Conservation (phyloP, 2,888 invertebrate species). For the Chamaedrilus cognettii region DNA sequence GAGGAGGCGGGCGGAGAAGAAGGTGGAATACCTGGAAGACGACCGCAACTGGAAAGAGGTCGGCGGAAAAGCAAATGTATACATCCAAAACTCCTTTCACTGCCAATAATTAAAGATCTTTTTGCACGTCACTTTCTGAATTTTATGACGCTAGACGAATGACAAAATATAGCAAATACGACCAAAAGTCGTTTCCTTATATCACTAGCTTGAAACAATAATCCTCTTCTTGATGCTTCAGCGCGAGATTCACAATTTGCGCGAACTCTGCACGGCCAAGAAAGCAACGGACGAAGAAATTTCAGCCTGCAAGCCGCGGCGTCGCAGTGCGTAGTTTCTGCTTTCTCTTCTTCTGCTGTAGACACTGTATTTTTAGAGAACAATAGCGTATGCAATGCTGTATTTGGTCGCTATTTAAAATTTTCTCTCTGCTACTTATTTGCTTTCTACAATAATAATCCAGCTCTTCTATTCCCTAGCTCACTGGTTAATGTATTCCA, state of each 20-base stretch:
- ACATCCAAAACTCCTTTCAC: too few species aligned
- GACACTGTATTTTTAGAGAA: too few species aligned
- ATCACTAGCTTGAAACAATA: slow-evolving; percentile 2
- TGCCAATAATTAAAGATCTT: too few species aligned
- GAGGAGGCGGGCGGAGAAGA: slow-evolving; percentile 31
- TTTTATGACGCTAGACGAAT: too few species aligned
- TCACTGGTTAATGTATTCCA: neutral
- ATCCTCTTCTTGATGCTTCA: too few species aligned
- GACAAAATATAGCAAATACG: neutral
- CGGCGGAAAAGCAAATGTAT: too few species aligned
- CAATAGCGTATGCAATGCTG: too few species aligned
- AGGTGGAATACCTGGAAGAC: slow-evolving; percentile 31
- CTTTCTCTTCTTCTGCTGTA: too few species aligned
- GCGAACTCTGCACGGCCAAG: slow-evolving; percentile 27
- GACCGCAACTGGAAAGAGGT: slow-evolving; percentile 32
- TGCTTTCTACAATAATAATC: neutral
- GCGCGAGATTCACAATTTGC: slow-evolving; percentile 34
- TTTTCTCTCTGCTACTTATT: neutral
- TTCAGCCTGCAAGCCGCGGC: slow-evolving; percentile 30
- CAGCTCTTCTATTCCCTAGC: neutral
- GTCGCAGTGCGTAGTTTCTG: slow-evolving; percentile 24
- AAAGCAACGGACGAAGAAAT: slow-evolving; percentile 33
- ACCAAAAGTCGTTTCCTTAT: neutral
- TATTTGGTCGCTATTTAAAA: too few species aligned
- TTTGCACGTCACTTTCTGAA: too few species aligned